phyloP scores from a whole-genome alignment of 2,797 vertebrate genomes.

The Zonotrichia albicollis region DNA sequence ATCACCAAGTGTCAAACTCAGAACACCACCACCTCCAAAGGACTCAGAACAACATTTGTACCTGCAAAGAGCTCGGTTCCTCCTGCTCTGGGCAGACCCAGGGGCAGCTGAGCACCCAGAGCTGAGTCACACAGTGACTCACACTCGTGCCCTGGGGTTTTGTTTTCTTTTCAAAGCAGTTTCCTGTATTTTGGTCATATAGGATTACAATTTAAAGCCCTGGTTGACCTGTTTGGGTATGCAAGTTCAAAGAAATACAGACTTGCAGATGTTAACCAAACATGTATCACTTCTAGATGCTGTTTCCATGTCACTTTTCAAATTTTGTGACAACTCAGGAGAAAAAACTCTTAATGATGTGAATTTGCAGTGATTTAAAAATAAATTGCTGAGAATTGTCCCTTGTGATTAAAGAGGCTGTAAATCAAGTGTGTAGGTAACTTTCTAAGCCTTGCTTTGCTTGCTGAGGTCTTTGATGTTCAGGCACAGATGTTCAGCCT shows the following conservation, averaged over 20 bases:
- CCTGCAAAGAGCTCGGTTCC: not conserved
- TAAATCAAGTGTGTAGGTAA: conserved; percentile 66
- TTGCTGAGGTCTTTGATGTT: conserved; percentile 68
- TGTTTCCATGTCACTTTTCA: not conserved
- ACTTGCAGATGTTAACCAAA: not conserved
- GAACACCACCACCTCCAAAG: not conserved
- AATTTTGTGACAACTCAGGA: not conserved
- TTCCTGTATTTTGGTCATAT: not conserved
- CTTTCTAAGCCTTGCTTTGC: conserved; percentile 19
- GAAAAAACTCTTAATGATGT: not conserved
- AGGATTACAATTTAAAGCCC: not conserved
- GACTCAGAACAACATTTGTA: not conserved
- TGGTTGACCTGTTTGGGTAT: not conserved
- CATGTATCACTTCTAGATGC: accelerated
- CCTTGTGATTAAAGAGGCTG: conserved; percentile 26
- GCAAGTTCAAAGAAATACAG: not conserved
- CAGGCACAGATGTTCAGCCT: conserved; percentile 24
- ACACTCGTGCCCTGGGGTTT: not conserved
- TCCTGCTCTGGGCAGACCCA: not conserved
- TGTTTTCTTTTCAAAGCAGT: not conserved
- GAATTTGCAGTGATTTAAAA: not conserved
- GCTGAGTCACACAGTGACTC: not conserved
- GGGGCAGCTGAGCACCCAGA: not conserved
- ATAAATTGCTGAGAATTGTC: not conserved
- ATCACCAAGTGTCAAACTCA: not conserved